A percentile compares a stretch with the other conserved stretches of the same genome.
Conservation (phyloP, 2,113 vertebrate species). For the Abramis brama region DNA sequence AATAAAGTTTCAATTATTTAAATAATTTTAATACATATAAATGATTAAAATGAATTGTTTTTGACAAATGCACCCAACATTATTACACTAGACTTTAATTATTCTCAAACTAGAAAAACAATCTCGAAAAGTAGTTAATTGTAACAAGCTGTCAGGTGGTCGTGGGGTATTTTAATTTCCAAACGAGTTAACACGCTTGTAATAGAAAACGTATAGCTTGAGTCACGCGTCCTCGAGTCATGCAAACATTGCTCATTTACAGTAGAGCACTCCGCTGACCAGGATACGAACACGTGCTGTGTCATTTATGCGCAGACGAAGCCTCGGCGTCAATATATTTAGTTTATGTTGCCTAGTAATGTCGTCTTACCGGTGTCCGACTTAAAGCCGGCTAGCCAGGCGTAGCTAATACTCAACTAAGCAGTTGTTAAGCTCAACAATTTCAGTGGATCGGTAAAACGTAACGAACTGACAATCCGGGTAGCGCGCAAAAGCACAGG, state of each 20-base stretch:
- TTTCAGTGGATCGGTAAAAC: neutral
- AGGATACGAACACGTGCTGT: neutral
- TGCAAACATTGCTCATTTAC: neutral
- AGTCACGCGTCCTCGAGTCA: neutral
- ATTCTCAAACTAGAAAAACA: neutral
- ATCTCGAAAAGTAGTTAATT: neutral
- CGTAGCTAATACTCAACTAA: slow-evolving; percentile 10
- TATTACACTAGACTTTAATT: neutral
- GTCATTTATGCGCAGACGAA: slow-evolving; percentile 2
- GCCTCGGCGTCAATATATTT: neutral
- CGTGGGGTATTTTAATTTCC: neutral
- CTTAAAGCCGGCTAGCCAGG: neutral
- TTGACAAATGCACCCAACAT: neutral
- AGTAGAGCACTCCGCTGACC: neutral
- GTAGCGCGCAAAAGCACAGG: neutral
- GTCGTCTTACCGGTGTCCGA: neutral
- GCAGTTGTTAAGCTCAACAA: neutral
- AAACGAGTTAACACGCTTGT: neutral
- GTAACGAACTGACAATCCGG: neutral
- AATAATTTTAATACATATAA: neutral
- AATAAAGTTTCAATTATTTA: neutral
- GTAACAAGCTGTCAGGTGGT: neutral
- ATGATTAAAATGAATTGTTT: neutral
- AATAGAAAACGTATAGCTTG: neutral
- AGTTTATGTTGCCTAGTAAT: slow-evolving; percentile 11